Evolutionary conservation across 2,113 vertebrate genomes (phyloP).

Genomic region (Laticauda colubrina): DNA sequence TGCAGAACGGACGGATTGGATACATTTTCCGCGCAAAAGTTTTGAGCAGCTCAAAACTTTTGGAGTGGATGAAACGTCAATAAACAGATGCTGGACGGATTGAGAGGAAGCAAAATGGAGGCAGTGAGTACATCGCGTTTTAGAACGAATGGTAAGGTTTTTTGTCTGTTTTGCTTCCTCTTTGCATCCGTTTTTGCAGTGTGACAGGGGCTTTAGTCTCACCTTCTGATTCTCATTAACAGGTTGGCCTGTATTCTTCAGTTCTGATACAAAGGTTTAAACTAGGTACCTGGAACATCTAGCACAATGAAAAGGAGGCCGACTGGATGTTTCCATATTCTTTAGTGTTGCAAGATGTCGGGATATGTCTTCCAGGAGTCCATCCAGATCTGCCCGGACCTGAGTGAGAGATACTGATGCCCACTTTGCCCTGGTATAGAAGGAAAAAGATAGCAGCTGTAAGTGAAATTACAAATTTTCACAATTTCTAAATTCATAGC

Average conservation of each 20-base stretch:
- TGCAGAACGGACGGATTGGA: no score
- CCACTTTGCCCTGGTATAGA: conserved; percentile 49
- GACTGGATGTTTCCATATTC: not conserved
- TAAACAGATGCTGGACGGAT: no score
- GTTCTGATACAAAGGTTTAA: not conserved
- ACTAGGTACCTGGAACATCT: conserved; percentile 20
- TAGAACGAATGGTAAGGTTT: no score
- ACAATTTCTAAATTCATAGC: not conserved
- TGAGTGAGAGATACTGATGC: conserved; percentile 58
- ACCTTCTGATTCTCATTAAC: not conserved
- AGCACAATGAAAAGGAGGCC: not conserved
- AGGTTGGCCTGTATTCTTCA: not conserved
- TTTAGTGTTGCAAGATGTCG: conserved; percentile 34
- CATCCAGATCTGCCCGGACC: conserved; percentile 52
- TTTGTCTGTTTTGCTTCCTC: no score
- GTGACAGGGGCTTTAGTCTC: no score
- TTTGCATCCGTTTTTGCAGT: no score
- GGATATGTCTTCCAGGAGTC: conserved; percentile 60
- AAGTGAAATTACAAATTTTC: not conserved
- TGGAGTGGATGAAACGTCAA: no score
- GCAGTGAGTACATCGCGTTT: no score
- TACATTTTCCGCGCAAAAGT: no score
- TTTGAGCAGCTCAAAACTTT: no score
- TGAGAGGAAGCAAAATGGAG: no score
- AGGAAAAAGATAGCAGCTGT: not conserved